These are phyloP conservation scores for Harpegnathos saltator DNA, from an alignment of 1,140 invertebrate genomes.

Conservation along the genomic window DNA sequence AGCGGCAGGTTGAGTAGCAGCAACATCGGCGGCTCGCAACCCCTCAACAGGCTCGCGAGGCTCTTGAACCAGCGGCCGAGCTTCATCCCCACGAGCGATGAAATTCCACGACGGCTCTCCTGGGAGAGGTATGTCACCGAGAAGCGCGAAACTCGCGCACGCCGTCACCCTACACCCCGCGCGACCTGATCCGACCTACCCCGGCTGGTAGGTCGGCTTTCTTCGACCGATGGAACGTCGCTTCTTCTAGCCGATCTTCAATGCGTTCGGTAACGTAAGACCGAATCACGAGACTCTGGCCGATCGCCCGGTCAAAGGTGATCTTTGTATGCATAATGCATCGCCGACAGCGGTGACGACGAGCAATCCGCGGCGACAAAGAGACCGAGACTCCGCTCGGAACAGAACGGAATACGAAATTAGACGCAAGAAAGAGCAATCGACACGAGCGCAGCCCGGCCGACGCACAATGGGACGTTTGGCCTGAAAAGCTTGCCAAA, in stretches of 20 bases:
- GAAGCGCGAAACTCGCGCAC: not conserved
- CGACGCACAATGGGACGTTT: constrained; percentile 22
- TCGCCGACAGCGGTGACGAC: not conserved
- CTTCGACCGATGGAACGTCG: too few species aligned
- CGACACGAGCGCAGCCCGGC: constrained; percentile 3
- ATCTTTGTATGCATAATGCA: not conserved
- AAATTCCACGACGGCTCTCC: constrained; percentile 89
- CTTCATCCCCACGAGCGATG: constrained; percentile 82
- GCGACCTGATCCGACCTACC: too few species aligned
- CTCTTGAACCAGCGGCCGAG: constrained; percentile 89
- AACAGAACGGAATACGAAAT: constrained; percentile 26
- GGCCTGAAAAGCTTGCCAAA: constrained; percentile 24
- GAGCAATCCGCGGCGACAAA: too few species aligned
- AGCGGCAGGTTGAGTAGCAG: constrained; percentile 79
- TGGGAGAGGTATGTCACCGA: constrained; percentile 90
- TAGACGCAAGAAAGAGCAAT: not conserved
- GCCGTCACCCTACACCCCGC: not conserved
- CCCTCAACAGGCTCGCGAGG: constrained; percentile 89
- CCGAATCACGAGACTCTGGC: not conserved
- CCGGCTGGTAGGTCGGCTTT: too few species aligned
- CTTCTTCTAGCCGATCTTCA: too few species aligned
- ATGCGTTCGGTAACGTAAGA: too few species aligned
- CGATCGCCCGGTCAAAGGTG: not conserved
- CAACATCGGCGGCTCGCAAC: constrained; percentile 81
- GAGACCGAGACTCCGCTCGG: not conserved